These are phyloP conservation scores for Limnephilus marmoratus DNA, from an alignment of 2,888 invertebrate genomes.

Conservation along the genomic window DNA sequence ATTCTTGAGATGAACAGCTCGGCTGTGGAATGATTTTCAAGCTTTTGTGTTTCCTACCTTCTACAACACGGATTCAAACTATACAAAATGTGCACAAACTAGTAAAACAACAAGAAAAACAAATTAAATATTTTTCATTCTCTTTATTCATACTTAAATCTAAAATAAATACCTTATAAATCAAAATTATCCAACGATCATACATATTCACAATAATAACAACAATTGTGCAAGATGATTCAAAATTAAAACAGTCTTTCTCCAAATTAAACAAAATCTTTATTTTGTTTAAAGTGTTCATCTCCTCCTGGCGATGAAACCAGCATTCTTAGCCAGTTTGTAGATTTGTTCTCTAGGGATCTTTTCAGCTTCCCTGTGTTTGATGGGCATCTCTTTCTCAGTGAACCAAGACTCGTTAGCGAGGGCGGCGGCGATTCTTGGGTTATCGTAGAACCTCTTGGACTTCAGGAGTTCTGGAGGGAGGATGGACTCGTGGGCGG, in stretches of 20 bases:
- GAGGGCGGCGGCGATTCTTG: constrained; percentile 83
- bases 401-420: constrained; percentile 89
- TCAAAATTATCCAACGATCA: not conserved
- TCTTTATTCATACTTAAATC: not conserved
- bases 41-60: too few species aligned
- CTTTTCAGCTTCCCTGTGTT: constrained; percentile 87
- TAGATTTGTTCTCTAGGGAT: constrained; percentile 87
- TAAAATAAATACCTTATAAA: constrained; percentile 30
- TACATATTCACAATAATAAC: not conserved
- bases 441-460: constrained; percentile 86
- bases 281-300: constrained; percentile 7
- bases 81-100: too few species aligned
- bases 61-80: too few species aligned
- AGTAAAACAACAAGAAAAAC: not conserved
- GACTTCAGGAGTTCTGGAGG: constrained; percentile 83
- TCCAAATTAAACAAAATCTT: not conserved
- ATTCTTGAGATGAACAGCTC: too few species aligned
- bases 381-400: constrained; percentile 86
- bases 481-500: constrained; percentile 84
- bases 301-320: constrained; percentile 73
- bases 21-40: too few species aligned
- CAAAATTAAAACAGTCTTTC: constrained; percentile 6
- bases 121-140: not conserved
- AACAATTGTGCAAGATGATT: constrained; percentile 7
- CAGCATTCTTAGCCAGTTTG: constrained; percentile 85